phyloP scores from a whole-genome alignment of 2,113 vertebrate genomes.

The Periophthalmus modestus region DNA sequence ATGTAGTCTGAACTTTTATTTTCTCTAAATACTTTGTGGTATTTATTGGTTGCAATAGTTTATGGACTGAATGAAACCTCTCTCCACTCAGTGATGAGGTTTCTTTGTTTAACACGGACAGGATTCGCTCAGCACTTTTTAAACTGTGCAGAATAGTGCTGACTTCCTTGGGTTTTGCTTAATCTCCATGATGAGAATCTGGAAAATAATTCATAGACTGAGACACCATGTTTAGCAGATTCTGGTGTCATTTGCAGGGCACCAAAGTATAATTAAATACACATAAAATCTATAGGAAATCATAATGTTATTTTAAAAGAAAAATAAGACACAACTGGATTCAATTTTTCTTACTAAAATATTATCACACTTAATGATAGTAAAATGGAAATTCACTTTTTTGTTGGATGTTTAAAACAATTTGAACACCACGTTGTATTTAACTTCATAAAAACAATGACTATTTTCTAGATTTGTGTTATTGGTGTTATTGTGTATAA shows the following conservation, averaged over 20 bases:
- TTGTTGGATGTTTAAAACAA: too few species aligned
- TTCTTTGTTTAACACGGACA: conserved; percentile 1
- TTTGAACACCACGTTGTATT: too few species aligned
- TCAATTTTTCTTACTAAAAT: too few species aligned
- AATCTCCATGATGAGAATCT: conserved; percentile 27
- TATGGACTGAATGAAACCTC: neutral
- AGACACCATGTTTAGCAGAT: neutral
- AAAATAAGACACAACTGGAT: too few species aligned
- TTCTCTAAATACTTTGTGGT: neutral
- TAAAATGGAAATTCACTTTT: too few species aligned
- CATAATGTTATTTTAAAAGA: too few species aligned
- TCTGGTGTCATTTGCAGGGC: too few species aligned
- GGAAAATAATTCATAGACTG: conserved; percentile 22
- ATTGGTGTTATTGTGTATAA: neutral
- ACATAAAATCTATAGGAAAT: too few species aligned
- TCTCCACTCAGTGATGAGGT: conserved; percentile 30
- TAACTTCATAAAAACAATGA: too few species aligned
- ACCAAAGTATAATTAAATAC: too few species aligned
- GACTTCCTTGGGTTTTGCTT: conserved; percentile 25
- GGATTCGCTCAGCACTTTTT: conserved; percentile 45
- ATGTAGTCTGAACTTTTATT: neutral
- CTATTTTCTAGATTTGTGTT: neutral
- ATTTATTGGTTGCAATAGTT: neutral
- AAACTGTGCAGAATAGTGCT: conserved; percentile 27
- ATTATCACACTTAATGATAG: too few species aligned